A percentile compares a stretch with the other conserved stretches of the same genome.
phyloP scores from a whole-genome alignment of 2,888 invertebrate genomes.

The Synanthedon formicaeformis region DNA sequence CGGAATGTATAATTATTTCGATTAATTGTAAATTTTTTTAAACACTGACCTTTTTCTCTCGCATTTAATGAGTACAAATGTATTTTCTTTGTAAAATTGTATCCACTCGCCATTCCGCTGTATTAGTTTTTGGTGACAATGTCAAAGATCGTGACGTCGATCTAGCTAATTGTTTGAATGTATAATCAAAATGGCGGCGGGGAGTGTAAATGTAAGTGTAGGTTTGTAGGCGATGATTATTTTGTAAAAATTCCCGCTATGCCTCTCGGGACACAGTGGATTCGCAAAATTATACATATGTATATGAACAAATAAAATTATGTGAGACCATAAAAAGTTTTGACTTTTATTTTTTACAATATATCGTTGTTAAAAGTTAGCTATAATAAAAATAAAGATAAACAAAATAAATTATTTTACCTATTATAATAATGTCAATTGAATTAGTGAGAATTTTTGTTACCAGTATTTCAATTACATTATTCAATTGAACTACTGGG shows the following conservation, averaged over 20 bases:
- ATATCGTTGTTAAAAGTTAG: neutral
- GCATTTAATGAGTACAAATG: conserved; percentile 2
- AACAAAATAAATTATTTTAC: too few species aligned
- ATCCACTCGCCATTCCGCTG: conserved; percentile 22
- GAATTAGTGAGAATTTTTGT: too few species aligned
- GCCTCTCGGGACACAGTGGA: conserved; percentile 67
- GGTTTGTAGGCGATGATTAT: conserved; percentile 58
- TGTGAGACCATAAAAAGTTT: conserved; percentile 58
- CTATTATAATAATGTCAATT: too few species aligned
- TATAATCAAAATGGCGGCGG: conserved; percentile 40
- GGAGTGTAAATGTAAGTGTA: conserved; percentile 51
- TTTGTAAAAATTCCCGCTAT: conserved; percentile 61
- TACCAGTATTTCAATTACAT: too few species aligned
- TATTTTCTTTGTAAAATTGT: conserved; percentile 8
- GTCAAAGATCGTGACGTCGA: conserved; percentile 2
- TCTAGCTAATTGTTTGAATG: conserved; percentile 50
- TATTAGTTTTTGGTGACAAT: conserved; percentile 4
- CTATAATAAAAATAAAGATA: too few species aligned
- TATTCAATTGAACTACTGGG: too few species aligned
- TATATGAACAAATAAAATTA: conserved; percentile 71
- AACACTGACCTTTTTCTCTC: neutral
- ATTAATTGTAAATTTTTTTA: neutral
- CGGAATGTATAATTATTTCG: neutral
- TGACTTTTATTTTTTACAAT: conserved; percentile 11
- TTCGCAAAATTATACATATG: conserved; percentile 70